Evolutionary conservation across 2,113 vertebrate species (phyloP).

Genomic region (Indicator maculatus): DNA sequence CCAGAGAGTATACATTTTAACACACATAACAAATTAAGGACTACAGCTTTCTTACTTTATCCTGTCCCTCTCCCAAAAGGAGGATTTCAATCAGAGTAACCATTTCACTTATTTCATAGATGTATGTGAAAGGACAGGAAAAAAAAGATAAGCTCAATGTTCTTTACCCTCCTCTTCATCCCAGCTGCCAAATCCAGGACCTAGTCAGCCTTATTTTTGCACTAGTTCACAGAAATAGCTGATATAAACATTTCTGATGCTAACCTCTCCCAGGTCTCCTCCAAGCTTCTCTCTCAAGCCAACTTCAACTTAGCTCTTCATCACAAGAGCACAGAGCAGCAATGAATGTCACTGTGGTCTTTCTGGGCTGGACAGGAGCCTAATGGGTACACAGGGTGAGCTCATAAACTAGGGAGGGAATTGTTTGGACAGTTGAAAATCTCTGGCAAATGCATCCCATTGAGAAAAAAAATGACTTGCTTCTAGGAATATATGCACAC

Average conservation of each 20-base stretch:
- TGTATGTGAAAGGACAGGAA: background rate
- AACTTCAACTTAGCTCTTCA: slow-evolving; percentile 47
- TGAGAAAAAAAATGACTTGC: slow-evolving; percentile 21
- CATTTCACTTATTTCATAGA: background rate
- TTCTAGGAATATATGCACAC: slow-evolving; percentile 1
- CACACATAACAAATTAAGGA: background rate
- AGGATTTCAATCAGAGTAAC: background rate
- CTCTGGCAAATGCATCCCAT: slow-evolving; percentile 19
- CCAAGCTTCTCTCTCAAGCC: slow-evolving; percentile 29
- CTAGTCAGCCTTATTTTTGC: background rate
- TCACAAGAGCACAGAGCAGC: slow-evolving; percentile 11
- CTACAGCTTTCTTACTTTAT: background rate
- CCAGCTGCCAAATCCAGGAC: background rate
- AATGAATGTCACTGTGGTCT: slow-evolving; percentile 37
- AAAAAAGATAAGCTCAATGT: background rate
- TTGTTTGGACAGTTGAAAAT: slow-evolving; percentile 52
- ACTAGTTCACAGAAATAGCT: slow-evolving; percentile 5
- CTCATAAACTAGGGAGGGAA: background rate
- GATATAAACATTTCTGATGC: slow-evolving; percentile 30
- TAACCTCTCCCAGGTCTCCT: slow-evolving; percentile 8
- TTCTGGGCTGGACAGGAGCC: slow-evolving; percentile 37
- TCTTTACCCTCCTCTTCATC: background rate
- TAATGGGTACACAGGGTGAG: slow-evolving; percentile 29
- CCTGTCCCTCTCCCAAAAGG: background rate
- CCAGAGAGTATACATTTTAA: background rate